A percentile compares a stretch with the other conserved stretches of the same genome.
These are phyloP conservation scores for Hirtodrosophila histrioides DNA, from an alignment of 2,888 invertebrate genomes.

Conservation along the genomic window DNA sequence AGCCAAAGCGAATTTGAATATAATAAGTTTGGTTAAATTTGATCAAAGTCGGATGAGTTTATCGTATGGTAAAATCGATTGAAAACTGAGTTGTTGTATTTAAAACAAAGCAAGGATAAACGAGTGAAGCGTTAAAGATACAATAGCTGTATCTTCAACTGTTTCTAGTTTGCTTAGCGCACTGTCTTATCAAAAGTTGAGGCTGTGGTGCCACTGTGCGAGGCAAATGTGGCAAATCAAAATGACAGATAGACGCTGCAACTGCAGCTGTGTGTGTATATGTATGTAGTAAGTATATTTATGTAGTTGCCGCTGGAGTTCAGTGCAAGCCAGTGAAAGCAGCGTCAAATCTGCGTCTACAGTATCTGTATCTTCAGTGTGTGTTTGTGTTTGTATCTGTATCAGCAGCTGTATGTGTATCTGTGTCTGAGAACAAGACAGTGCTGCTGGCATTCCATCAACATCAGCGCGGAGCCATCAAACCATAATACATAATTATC, in stretches of 20 bases:
- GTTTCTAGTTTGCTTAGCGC: no score
- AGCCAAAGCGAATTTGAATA: no score
- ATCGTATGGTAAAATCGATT: no score
- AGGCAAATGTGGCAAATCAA: slow-evolving; percentile 63
- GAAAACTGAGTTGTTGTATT: no score
- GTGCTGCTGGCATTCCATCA: slow-evolving; percentile 42
- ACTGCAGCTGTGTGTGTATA: slow-evolving; percentile 43
- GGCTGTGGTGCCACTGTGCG: slow-evolving; percentile 40
- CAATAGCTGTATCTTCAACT: no score
- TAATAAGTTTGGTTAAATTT: no score
- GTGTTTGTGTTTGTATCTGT: slow-evolving; percentile 10
- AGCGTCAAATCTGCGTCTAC: slow-evolving; percentile 50
- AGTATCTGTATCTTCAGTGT: slow-evolving; percentile 5
- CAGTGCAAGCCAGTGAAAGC: slow-evolving; percentile 61
- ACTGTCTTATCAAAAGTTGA: no score
- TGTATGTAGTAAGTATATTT: slow-evolving; percentile 6
- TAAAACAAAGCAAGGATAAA: no score
- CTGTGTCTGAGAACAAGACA: slow-evolving; percentile 24
- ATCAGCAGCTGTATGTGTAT: slow-evolving; percentile 11
- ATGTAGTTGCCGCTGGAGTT: slow-evolving; percentile 23
- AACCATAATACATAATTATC: slow-evolving; percentile 67
- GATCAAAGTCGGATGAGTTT: no score
- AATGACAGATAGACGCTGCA: slow-evolving; percentile 64
- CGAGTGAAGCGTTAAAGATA: no score
- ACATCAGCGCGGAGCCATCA: slow-evolving; percentile 38